Evolutionary conservation across 2,797 vertebrate species (phyloP), one percentile per base, ranked within the genome.

Genomic region (Erethizon dorsatum): DNA sequence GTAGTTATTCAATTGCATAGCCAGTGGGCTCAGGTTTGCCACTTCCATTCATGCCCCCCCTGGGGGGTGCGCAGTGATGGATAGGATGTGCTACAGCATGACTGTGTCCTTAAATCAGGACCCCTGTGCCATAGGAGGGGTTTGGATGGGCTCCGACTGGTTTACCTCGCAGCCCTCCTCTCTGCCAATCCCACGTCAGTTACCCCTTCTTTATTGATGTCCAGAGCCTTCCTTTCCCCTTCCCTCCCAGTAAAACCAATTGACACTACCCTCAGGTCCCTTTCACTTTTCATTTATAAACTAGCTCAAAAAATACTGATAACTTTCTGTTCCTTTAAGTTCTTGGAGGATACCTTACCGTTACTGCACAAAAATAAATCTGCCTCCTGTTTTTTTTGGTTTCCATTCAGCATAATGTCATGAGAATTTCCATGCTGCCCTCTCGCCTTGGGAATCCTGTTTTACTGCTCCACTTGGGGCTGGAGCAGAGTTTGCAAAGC

Each of bases 241-340:
- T 71, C 82, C 57, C 26, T 80, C 52, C 52, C 12, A 33, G 33
- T 5, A 87, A 95, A 6, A 52, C 31, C 9, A 26, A 52, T 69
- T 65, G 33, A 28, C 24, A 41, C 69, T 75, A 37, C 41, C 52
- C 24, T 57, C 28, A 2, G 26, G 92, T 28, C 33, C 26, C 6
- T 80, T 88, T 95, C n/a, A 28, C 37, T 97, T 94, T 94, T 75
- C 71, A 95, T 71, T 50, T 86, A 45, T 33, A 87, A 63, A 45
- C 67, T 54, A 91, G 52, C 50, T 33, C 80, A 56, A 75, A 75
- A 71, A 88, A 54, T 50, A 41, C 0, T 10, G 45, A 45, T 54
- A 79, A 50, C 10, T 80, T 57, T 83, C 85, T 90, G 50, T 88
- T 90, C 61, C 85, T 97, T 94, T 92, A 86, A 59, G 59, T 88